A percentile compares a stretch with the other conserved stretches of the same genome.
Evolutionary conservation across 2,797 vertebrate genomes (phyloP).

Genomic region (Danio jaintianensis): DNA sequence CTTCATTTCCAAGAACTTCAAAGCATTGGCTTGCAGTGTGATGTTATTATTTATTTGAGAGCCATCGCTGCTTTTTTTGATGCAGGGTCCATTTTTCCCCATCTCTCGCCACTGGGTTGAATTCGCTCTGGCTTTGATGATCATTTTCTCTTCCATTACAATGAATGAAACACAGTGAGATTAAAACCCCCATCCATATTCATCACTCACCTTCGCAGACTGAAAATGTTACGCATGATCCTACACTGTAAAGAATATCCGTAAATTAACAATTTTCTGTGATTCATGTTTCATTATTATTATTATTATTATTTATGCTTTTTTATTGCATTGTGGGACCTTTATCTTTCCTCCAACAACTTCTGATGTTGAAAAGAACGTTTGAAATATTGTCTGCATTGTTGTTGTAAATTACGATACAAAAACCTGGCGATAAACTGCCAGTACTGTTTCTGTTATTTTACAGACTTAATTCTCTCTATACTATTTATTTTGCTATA

Average conservation of each 20-base stretch:
- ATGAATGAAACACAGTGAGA: constrained; percentile 54
- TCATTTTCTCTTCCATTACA: constrained; percentile 59
- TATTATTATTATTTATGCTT: no score
- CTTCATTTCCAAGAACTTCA: constrained; percentile 56
- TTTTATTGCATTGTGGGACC: no score
- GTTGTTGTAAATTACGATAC: no score
- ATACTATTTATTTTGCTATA: no score
- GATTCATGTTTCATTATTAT: no score
- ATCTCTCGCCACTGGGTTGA: constrained; percentile 32
- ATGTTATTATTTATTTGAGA: constrained; percentile 49
- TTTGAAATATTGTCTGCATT: no score
- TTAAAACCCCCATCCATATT: constrained; percentile 62
- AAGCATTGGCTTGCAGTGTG: constrained; percentile 36
- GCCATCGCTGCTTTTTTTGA: constrained; percentile 42
- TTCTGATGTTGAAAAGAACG: no score
- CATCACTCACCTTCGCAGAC: constrained; percentile 56
- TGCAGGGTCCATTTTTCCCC: constrained; percentile 43
- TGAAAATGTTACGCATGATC: constrained; percentile 35
- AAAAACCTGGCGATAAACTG: no score
- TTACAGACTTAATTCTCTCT: no score
- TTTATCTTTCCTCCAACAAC: no score
- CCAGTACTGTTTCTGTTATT: no score
- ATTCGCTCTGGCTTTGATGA: constrained; percentile 57
- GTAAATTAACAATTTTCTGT: no score
- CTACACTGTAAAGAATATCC: not conserved